Evolutionary conservation across 2,113 vertebrate species (phyloP), one percentile per base, ranked within the genome.

Genomic region (Cyprinodon tularosa): DNA sequence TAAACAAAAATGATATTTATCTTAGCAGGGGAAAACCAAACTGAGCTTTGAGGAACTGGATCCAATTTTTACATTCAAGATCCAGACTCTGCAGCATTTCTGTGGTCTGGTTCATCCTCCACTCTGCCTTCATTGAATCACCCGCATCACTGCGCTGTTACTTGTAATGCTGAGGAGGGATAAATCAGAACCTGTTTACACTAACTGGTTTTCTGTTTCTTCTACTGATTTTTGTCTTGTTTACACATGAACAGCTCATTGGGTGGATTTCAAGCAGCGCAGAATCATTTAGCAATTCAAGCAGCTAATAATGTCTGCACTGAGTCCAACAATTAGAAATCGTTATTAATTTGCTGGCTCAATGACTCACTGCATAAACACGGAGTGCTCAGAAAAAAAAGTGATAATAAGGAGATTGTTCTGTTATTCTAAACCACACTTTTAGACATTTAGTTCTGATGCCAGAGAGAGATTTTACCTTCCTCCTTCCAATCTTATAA

Each of bases 311-410:
- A 83, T 87, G 62, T 77, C 68, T 44, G 57, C 68, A 71, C 64
- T 39, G 12, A 67, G 61, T 78, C 57, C 11, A 17, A 67, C 80
- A 83, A 84, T 87, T 84, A 87, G 68, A 85, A 82, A 85, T 87
- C 81, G n/a, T 84, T 84, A 79, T 63, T 48, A 40, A 77, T 84
- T 87, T 84, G 61, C 76, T 74, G 73, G 65, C 36, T 83, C 62
- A 66, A 44, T 66, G 50, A 22, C 64, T 83, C 66, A 4, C 68
- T 76, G 83, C 80, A 63, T 64, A 77, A 69, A 76, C 57, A 42
- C 45, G 15, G 15, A 47, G 57, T 2, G 39, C 44, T 36, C 15
- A 12, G 44, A 53, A 70, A 64, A 45, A 0, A 42, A 12, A 63
- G 72, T 9, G 3, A 63, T 61, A 73, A 73, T 22, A 12, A 84